Evolutionary conservation across 2,113 vertebrate genomes (phyloP).

Genomic region (Oreochromis niloticus): DNA sequence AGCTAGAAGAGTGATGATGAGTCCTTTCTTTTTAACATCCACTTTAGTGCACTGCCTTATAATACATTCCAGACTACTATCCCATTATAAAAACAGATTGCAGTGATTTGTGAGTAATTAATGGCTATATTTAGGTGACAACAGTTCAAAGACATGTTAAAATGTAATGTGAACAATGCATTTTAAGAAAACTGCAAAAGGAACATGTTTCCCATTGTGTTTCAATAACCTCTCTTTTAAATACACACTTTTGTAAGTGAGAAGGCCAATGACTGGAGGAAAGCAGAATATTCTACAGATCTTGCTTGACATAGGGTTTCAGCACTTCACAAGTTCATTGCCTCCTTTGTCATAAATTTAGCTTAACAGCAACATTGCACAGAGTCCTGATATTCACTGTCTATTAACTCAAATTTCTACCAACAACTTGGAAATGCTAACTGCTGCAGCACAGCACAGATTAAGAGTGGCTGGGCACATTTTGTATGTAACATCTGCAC

Average conservation of each 20-base stretch:
- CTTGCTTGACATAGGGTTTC: not conserved
- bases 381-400: not conserved
- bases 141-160: not conserved
- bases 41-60: not conserved
- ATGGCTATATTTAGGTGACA: not conserved
- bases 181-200: not conserved
- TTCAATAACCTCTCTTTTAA: not conserved
- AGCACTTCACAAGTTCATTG: not conserved
- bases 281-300: not conserved
- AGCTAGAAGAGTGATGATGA: not conserved
- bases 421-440: not conserved
- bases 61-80: not conserved
- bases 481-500: not conserved
- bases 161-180: not conserved
- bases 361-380: not conserved
- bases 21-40: not conserved
- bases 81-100: not conserved
- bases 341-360: not conserved
- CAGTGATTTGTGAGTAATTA: not conserved
- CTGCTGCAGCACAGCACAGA: not conserved
- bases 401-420: not conserved
- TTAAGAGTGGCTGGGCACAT: not conserved
- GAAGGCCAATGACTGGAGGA: not conserved
- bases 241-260: not conserved
- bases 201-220: not conserved